These are phyloP conservation scores for Alosa sapidissima DNA, from an alignment of 2,797 vertebrate species.

Conservation along the genomic window DNA sequence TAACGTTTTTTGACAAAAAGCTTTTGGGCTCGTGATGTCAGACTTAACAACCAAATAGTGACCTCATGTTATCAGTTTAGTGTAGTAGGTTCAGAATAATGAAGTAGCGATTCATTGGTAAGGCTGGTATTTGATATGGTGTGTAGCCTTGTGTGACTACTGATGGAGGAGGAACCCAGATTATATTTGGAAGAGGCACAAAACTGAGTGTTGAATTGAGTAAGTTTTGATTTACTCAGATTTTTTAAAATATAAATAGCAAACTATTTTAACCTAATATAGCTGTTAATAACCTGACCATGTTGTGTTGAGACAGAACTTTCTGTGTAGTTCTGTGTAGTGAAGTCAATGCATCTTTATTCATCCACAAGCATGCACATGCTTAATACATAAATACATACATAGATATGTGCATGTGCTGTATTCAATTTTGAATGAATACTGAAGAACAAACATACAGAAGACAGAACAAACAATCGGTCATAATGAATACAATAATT, in stretches of 20 bases:
- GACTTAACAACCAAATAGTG: too few relatives aligned
- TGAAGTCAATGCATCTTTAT: background rate
- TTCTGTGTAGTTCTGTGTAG: background rate
- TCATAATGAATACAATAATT: background rate
- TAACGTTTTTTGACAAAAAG: too few relatives aligned
- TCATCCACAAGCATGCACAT: background rate
- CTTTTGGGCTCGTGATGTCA: too few relatives aligned
- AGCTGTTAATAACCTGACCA: background rate
- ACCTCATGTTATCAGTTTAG: background rate
- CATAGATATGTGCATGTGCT: background rate
- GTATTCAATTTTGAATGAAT: background rate
- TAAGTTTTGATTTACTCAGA: conserved; percentile 31
- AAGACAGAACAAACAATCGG: background rate
- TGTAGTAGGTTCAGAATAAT: background rate
- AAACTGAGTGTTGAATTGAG: conserved; percentile 34
- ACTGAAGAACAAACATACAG: background rate
- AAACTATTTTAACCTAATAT: background rate
- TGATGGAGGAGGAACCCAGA: conserved; percentile 22
- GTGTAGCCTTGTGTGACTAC: conserved; percentile 32
- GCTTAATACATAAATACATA: background rate
- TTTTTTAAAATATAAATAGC: too few relatives aligned
- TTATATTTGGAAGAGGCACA: conserved; percentile 41
- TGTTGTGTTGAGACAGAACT: background rate
- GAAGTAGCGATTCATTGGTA: background rate
- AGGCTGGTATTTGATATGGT: conserved; percentile 35